Base-by-base conservation (phyloP, 2,888 invertebrate genomes). In the Nowickia ferox region DNA sequence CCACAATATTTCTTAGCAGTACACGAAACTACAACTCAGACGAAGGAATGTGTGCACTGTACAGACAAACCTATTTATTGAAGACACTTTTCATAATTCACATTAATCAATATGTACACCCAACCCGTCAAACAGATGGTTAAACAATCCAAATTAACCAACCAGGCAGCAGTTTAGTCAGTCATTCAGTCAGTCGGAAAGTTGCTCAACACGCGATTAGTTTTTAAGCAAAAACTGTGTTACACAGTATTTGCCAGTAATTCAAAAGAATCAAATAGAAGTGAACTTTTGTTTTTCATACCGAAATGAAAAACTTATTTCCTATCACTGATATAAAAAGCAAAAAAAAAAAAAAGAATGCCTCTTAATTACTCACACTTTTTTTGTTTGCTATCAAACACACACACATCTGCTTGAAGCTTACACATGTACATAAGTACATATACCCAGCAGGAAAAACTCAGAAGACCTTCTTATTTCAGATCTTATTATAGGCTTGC, bases 31-130 rank as follows among this genome's bases (percentile, higher is more conserved):
- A 55, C 22, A 71, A 53, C 40, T 40, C n/a, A 44, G 9, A 61
- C 51, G 61, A 8, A 44, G 63, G 9, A 68, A 51, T 51, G 10
- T 68, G 66, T 63, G 5, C n/a, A 59, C 6, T 51, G 30, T 42
- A 51, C 48, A 75, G 55, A 51, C 57, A 40, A 69, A 19, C 55
- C 17, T 61, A 61, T 59, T 84, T 79, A 69, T 30, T 65, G 19
- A 55, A 81, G 63, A 42, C 66, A 77, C 68, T 81, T 80, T 68
- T 74, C 61, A 68, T 78, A 63, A 57, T 79, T 72, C 19, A 65
- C 11, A 9, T 57, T 6, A 22, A 19, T 57, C 9, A 22, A 19
- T 57, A 82, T 78, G 78, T 30, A 30, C 85, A 85, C 63, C 66
- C 57, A 76, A 61, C 40, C 48, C 65, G 55, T 40, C 22, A 48